Base-by-base conservation (phyloP, 1,140 invertebrate species). In the Olivierus martensii region DNA sequence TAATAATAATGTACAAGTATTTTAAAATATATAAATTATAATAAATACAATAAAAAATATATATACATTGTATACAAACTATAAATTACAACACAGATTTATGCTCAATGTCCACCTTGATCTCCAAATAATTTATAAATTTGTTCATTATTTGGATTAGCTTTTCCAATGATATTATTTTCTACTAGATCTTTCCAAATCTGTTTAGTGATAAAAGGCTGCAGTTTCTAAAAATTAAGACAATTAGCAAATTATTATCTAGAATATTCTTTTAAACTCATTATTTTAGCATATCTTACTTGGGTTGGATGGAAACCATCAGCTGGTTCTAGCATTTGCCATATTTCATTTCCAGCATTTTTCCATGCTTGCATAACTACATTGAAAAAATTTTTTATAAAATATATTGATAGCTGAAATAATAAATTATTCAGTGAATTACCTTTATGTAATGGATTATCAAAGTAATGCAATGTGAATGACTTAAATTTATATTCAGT, bases 291-390 rank as follows among this genome's bases (percentile, higher is more conserved):
- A 12, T 39, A 28, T 39, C 47, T 49, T 59, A 73, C 72, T 66
- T 75, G 73, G 54, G 70, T 72, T 22, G 70, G 66, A 65, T 76
- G 73, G 49, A 75, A 68, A 58, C 74, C 73, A 63, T 75, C 74
- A 2, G 74, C 66, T 18, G 71, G 65, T 59, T 75, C 74, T 47
- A 75, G 62, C 2, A 75, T 59, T 56, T 74, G 60, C 64, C 68
- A 72, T 9, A 62, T 37, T 22, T 67, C 48, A 21, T 65, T 58
- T 18, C 69, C 69, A n/a, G 66, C 19, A 22, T 59, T 56, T 37
- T 61, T 61, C 69, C 68, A 74, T 17, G 64, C 46, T 7, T 65
- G 43, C 12, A 75, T 57, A 9, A 67, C 71, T 71, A 62, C 58
- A 15, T 21, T 43, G 38, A 14, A 34, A 2, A 52, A 28, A 28